Evolutionary conservation across 2,797 vertebrate genomes (phyloP).

Genomic region (Helicolenus hilgendorfi): DNA sequence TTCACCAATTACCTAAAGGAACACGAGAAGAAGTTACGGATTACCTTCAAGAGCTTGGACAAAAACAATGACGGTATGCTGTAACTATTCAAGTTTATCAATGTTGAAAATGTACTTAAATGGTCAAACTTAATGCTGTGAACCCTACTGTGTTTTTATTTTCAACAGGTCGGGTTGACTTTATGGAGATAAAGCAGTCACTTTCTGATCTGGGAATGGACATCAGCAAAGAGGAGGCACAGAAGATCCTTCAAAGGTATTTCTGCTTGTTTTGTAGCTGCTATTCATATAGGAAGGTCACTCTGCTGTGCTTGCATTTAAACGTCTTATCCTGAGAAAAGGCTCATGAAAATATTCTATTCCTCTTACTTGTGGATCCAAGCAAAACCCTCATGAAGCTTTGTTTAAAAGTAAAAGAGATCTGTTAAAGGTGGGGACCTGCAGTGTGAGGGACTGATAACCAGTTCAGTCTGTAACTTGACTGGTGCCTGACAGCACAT

Average conservation of each 20-base stretch:
- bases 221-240: conserved; percentile 92
- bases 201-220: conserved; percentile 93
- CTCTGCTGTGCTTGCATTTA: not conserved
- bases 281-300: not conserved
- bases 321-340: not conserved
- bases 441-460: conserved; percentile 72
- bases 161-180: conserved; percentile 92
- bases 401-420: not conserved
- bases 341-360: not conserved
- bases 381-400: not conserved
- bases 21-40: conserved; percentile 97
- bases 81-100: not conserved
- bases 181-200: conserved; percentile 94
- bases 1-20: conserved; percentile 97
- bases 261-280: not conserved
- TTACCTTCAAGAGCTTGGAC: conserved; percentile 98
- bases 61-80: conserved; percentile 96
- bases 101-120: not conserved
- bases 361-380: not conserved
- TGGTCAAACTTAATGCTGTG: not conserved
- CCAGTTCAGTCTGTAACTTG: not conserved
- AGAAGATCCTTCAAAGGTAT: conserved; percentile 95
- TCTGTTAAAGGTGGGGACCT: conserved; percentile 34
- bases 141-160: not conserved
- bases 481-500: not conserved